Percentiles rank a stretch among this genome's conserved stretches.
Conservation (phyloP, 1,140 invertebrate genomes). For the Hetaerina americana region DNA sequence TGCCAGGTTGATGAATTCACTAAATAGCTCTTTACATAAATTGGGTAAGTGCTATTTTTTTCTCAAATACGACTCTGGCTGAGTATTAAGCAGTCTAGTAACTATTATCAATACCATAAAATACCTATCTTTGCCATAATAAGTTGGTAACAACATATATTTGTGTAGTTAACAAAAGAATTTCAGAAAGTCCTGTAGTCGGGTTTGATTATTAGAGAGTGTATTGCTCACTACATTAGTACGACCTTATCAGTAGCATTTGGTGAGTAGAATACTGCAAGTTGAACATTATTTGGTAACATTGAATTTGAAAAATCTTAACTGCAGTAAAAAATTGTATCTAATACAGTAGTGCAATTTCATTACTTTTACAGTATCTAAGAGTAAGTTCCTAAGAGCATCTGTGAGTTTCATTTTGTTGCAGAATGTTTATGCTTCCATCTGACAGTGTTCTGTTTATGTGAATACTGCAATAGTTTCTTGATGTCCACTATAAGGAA, state of each 20-base stretch:
- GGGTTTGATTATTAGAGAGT: background rate
- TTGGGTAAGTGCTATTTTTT: background rate
- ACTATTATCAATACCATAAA: background rate
- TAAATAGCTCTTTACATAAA: background rate
- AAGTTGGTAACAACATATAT: background rate
- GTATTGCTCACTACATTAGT: background rate
- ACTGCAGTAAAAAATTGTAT: background rate
- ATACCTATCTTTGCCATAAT: background rate
- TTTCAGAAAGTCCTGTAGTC: background rate
- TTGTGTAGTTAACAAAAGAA: background rate
- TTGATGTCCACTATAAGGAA: background rate
- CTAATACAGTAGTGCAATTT: background rate
- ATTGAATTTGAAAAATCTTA: background rate
- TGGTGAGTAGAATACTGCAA: background rate
- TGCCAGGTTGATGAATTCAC: background rate
- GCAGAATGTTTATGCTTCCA: background rate
- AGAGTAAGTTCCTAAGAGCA: background rate
- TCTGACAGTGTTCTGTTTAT: background rate
- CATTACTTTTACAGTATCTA: background rate
- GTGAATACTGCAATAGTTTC: background rate
- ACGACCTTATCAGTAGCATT: background rate
- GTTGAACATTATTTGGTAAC: background rate
- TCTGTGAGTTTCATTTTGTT: background rate
- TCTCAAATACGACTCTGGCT: background rate
- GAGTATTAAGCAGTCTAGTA: background rate